A percentile compares a stretch with the other conserved stretches of the same genome.
Conservation (phyloP, 30 jellyfish, hydroid and myxozoan genomes). For the Sanderia malayensis region DNA sequence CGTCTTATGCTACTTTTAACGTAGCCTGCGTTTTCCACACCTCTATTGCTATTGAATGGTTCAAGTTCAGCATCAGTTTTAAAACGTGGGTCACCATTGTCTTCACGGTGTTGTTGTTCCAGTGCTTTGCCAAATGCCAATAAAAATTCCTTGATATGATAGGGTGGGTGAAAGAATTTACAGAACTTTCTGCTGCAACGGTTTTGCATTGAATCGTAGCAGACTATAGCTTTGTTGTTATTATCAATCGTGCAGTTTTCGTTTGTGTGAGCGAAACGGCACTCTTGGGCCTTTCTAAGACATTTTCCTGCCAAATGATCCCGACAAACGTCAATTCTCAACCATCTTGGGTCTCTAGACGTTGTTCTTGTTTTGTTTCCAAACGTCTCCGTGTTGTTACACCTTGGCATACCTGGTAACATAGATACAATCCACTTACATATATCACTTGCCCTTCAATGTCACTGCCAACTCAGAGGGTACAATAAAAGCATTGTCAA, state of each 20-base stretch:
- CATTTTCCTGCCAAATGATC: slow-evolving; percentile 52
- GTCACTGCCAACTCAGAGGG: too few relatives aligned
- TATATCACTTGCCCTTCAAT: too few relatives aligned
- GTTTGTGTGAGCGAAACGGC: slow-evolving; percentile 62
- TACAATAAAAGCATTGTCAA: too few relatives aligned
- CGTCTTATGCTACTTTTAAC: too few relatives aligned
- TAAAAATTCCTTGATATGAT: slow-evolving; percentile 41
- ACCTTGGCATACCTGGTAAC: too few relatives aligned
- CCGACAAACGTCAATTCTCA: slow-evolving; percentile 55
- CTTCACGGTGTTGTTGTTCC: slow-evolving; percentile 33
- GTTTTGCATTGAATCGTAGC: slow-evolving; percentile 58
- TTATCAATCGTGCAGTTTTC: slow-evolving; percentile 34
- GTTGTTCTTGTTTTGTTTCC: not conserved
- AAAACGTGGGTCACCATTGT: too few relatives aligned
- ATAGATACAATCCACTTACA: too few relatives aligned
- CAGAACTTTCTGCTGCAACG: slow-evolving; percentile 57
- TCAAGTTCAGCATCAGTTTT: too few relatives aligned
- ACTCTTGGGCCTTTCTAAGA: slow-evolving; percentile 43
- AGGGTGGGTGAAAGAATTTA: slow-evolving; percentile 63
- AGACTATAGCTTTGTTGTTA: slow-evolving; percentile 39
- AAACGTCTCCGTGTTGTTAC: too few relatives aligned
- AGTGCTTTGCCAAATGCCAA: slow-evolving; percentile 51
- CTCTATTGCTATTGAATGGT: too few relatives aligned
- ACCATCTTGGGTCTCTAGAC: slow-evolving; percentile 11
- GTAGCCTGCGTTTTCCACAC: too few relatives aligned